Evolutionary conservation across 2,888 invertebrate genomes (phyloP).

Genomic region (Chrysina gloriosa): DNA sequence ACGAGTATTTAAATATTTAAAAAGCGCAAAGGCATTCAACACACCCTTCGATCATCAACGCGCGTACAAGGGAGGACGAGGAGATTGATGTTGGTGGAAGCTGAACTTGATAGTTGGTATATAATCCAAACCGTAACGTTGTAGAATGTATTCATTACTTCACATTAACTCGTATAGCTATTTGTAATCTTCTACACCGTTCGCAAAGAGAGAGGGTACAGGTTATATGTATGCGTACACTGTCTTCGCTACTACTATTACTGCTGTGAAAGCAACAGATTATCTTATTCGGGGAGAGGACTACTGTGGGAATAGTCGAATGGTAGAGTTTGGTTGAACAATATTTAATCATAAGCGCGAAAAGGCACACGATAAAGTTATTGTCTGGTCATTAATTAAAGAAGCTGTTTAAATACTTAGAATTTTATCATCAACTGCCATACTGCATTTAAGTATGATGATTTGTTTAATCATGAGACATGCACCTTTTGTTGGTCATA

Average conservation of each 20-base stretch:
- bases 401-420: constrained; percentile 25
- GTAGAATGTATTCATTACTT: constrained; percentile 67
- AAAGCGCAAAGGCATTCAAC: constrained; percentile 33
- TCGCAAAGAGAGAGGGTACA: constrained; percentile 40
- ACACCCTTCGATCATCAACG: constrained; percentile 19
- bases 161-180: constrained; percentile 63
- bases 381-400: constrained; percentile 29
- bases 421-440: too few species aligned
- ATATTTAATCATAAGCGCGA: constrained; percentile 37
- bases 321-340: constrained; percentile 32
- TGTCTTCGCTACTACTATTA: constrained; percentile 37
- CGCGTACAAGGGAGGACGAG: constrained; percentile 49
- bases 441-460: too few species aligned
- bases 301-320: neutral
- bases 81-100: constrained; percentile 64
- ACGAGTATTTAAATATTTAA: constrained; percentile 39
- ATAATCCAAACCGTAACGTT: constrained; percentile 66
- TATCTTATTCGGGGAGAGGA: constrained; percentile 45
- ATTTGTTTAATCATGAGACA: too few species aligned
- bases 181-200: constrained; percentile 57
- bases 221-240: neutral
- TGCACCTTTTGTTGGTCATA: too few species aligned
- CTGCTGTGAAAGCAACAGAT: constrained; percentile 50
- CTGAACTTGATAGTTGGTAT: constrained; percentile 65
- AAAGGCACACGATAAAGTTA: constrained; percentile 27